phyloP scores from a whole-genome alignment of 2,797 vertebrate genomes.

The Antennarius maculatus region DNA sequence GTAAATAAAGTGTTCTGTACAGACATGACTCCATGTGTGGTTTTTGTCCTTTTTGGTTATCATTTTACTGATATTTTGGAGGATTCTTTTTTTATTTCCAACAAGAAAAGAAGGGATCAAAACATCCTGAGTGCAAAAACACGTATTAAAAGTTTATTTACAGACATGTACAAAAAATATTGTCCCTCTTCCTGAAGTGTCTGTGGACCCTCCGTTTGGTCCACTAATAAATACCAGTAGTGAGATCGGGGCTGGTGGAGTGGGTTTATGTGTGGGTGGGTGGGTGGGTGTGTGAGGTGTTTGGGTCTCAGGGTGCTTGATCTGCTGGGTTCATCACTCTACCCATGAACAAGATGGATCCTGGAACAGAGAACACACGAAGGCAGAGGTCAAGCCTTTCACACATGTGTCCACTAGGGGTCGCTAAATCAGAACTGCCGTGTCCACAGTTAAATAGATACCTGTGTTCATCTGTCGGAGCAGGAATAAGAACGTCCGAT shows the following conservation, averaged over 20 bases:
- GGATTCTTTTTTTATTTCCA: neutral
- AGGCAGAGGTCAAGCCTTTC: neutral
- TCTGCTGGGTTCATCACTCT: constrained; percentile 87
- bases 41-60: constrained; percentile 5
- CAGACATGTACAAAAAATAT: constrained; percentile 80
- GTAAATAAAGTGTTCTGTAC: constrained; percentile 82
- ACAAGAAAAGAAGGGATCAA: constrained; percentile 22
- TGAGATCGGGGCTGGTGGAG: constrained; percentile 26
- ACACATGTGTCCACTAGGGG: constrained; percentile 11
- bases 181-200: constrained; percentile 76
- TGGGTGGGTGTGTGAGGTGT: neutral
- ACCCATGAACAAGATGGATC: constrained; percentile 89
- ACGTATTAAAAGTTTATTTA: constrained; percentile 83
- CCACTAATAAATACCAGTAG: constrained; percentile 76
- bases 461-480: constrained; percentile 88
- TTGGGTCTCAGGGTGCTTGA: constrained; percentile 41
- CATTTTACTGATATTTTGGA: neutral
- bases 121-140: constrained; percentile 59
- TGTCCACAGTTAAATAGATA: constrained; percentile 50
- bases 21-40: constrained; percentile 17
- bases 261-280: neutral
- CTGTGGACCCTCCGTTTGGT: constrained; percentile 47
- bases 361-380: constrained; percentile 65
- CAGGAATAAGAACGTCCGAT: constrained; percentile 89
- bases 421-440: neutral